These are phyloP conservation scores for Anneissia japonica DNA, from an alignment of 35 echinoderm and acorn worm genomes.

Conservation along the genomic window DNA sequence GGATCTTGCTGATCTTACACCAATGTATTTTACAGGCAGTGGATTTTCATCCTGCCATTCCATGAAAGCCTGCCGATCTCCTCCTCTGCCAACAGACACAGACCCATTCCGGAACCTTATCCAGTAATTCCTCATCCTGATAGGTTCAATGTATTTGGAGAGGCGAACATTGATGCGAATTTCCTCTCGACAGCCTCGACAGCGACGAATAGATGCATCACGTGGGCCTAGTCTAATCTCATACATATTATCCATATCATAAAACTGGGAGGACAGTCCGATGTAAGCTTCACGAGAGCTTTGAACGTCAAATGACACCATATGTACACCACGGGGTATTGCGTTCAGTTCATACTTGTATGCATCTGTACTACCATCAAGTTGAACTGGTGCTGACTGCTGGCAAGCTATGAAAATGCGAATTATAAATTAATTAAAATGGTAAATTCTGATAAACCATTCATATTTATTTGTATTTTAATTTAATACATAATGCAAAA, in stretches of 20 bases:
- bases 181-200: background rate
- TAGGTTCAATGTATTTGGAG: background rate
- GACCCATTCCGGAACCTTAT: background rate
- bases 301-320: background rate
- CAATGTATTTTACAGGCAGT: background rate
- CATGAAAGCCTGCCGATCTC: background rate
- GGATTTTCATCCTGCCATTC: background rate
- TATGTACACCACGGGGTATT: background rate
- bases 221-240: background rate
- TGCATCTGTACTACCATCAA: background rate
- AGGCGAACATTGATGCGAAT: background rate
- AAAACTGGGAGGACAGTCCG: background rate
- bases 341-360: background rate
- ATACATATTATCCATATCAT: background rate
- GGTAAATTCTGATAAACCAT: too few species aligned
- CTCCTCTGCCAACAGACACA: background rate
- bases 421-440: too few species aligned
- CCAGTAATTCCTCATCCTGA: background rate
- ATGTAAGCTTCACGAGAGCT: background rate
- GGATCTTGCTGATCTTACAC: background rate
- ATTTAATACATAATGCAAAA: too few species aligned
- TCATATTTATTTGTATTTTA: too few species aligned
- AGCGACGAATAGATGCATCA: background rate
- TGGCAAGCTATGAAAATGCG: background rate
- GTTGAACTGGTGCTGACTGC: background rate